Percentiles rank a stretch among this genome's conserved stretches.
Evolutionary conservation across 1,140 invertebrate genomes (phyloP).

Genomic region (Potamilus streckersoni): DNA sequence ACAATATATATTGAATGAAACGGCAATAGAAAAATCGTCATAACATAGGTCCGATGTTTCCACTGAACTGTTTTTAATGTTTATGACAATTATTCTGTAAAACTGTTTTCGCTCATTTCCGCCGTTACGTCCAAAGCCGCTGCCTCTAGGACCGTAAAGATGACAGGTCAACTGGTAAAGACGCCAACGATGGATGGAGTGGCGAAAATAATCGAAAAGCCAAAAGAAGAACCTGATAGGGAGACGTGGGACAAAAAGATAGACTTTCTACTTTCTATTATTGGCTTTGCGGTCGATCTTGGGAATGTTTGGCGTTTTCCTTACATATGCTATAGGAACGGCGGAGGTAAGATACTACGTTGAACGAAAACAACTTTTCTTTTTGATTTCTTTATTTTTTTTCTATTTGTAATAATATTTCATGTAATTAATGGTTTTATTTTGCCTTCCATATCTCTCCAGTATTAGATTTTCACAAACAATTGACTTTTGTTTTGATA

Average conservation of each 20-base stretch:
- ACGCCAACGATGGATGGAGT: conserved; percentile 47
- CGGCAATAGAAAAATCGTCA: too few relatives aligned
- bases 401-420: too few relatives aligned
- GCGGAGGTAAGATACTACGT: conserved; percentile 50
- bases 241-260: conserved; percentile 80
- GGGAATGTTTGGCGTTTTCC: conserved; percentile 84
- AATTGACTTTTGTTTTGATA: neutral
- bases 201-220: conserved; percentile 45
- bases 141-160: neutral
- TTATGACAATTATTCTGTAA: too few relatives aligned
- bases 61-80: too few relatives aligned
- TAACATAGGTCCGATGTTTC: too few relatives aligned
- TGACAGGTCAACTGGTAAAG: conserved; percentile 31
- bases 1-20: too few relatives aligned
- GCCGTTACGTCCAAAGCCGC: too few relatives aligned
- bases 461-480: neutral
- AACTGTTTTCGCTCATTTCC: too few relatives aligned
- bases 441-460: neutral
- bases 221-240: conserved; percentile 45
- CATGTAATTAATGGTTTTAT: too few relatives aligned
- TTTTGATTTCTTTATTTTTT: neutral
- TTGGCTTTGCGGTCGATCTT: conserved; percentile 88
- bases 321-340: conserved; percentile 64
- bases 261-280: conserved; percentile 87
- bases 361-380: neutral